Percentiles rank a stretch among this genome's conserved stretches.
These are phyloP conservation scores for Bombus polaris DNA, from an alignment of 1,140 invertebrate species.

Conservation along the genomic window DNA sequence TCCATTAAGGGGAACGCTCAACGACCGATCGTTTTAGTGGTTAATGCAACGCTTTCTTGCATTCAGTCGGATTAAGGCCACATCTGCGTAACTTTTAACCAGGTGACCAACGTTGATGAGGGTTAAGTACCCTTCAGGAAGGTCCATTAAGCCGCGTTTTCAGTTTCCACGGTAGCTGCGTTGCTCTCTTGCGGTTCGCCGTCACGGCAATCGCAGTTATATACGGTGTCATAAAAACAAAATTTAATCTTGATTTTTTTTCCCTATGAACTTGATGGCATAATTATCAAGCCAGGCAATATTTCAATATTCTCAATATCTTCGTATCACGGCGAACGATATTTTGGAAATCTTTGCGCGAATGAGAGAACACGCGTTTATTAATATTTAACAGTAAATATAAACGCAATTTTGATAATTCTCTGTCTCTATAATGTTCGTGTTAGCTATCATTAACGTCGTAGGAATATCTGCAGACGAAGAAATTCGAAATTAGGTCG, in stretches of 20 bases:
- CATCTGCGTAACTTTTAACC: constrained; percentile 37
- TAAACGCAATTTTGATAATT: too few species aligned
- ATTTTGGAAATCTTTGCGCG: too few species aligned
- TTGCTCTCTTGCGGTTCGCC: not conserved
- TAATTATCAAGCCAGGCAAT: too few species aligned
- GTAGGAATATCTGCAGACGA: too few species aligned
- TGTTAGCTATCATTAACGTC: too few species aligned
- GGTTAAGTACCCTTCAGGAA: constrained; percentile 28
- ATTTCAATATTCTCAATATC: too few species aligned
- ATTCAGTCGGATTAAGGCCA: constrained; percentile 16
- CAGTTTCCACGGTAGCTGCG: constrained; percentile 22
- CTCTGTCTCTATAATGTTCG: too few species aligned
- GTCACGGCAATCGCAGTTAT: not conserved
- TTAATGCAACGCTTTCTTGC: constrained; percentile 29
- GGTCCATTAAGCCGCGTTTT: constrained; percentile 37
- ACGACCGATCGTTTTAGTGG: constrained; percentile 24
- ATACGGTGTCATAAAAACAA: not conserved
- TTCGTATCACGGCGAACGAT: too few species aligned
- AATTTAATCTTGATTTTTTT: not conserved
- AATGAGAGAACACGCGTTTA: too few species aligned
- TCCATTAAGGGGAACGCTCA: constrained; percentile 38
- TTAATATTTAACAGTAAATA: too few species aligned
- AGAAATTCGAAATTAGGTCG: too few species aligned
- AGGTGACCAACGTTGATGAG: constrained; percentile 46
- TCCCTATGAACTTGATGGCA: not conserved